Evolutionary conservation across 2,888 invertebrate genomes (phyloP), one percentile per base, ranked within the genome.

Genomic region (Cetonia aurata): DNA sequence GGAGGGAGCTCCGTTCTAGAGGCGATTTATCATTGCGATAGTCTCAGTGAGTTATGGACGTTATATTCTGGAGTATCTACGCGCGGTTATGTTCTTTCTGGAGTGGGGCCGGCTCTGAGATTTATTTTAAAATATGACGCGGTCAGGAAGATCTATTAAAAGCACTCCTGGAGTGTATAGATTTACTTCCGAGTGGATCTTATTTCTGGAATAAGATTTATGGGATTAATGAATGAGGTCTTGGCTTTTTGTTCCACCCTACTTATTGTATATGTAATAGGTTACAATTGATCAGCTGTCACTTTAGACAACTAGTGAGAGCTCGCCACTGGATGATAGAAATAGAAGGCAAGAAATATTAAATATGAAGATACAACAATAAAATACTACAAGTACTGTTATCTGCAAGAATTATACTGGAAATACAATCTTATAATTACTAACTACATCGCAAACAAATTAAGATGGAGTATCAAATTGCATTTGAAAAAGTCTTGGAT

Each of bases 1-100:
- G 65, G 25, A 3, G 1, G 10, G 69, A 25, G 68, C 65, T 71
- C 67, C 65, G 67, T 68, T 67, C 68, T 70, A 68, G 71, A 1
- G 25, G 25, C 69, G 70, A 75, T 75, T 73, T 75, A 75, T 75
- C 73, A 73, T 75, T 72, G 33, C 25, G 48, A 48, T 44, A 31
- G 25, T 4, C 25, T 25, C 25, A 25, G 31, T 62, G 62, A 62
- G 62, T 62, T 62, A 62, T 62, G 15, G 62, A 62, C 48, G 62
- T 48, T 33, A 48, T 37, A 41, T 41, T 48, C 33, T 31, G 15
- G 31, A n/a, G 62, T 31, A 62, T 46, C 17, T 62, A 62, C 37
- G 15, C 10, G 41, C 37, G 31, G 46, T 15, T 6, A 44, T 60
- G 31, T 60, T 60, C 44, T 60, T 60, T 57, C 19, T 13, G 48